Base-by-base conservation (phyloP, 2,113 vertebrate species). In the Pitta sordida region DNA sequence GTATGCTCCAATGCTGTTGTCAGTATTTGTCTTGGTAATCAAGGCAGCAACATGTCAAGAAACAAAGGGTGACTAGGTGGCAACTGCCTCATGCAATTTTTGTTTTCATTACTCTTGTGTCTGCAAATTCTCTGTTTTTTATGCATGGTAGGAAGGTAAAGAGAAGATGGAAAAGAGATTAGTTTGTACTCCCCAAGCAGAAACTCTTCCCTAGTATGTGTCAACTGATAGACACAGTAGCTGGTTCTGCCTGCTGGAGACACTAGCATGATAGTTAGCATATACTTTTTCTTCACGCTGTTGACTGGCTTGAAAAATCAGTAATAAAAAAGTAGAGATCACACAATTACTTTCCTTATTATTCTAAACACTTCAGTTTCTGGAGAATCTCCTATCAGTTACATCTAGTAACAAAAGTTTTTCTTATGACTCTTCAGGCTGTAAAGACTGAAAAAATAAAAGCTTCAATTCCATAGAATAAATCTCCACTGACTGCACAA, bases 81-180 rank as follows among this genome's bases (percentile, higher is more conserved):
- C 22, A 59, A 37, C 2, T 34, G 30, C 22, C 11, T 53, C 41
- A 22, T 64, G 23, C 18, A 51, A 10, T 9, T 51, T 63, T n/a
- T n/a, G 19, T 37, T 71, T 51, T 48, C 34, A 46, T 2, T 4
- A 1, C 10, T 46, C 36, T 1, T 39, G 6, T 5, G 4, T 43
- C 10, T 19, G 34, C 39, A 39, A 30, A 82, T 37, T 8, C 24
- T 21, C 26, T 70, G 9, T 10, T 10, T 75, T 84, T 75, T 41
- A n/a, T 81, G 56, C 24, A 14, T 3, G 10, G 19, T 65, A 32
- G 19, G 23, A 24, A 78, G 17, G 32, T 10, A 6, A 15, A 56
- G 51, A 30, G 17, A 32, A 9, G 77, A 36, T n/a, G 37, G 22
- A 13, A 90, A 70, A 7, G 21, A 34, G 11, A 7, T n/a, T 3